These are phyloP conservation scores for Pangasius sanitwongsei DNA, from an alignment of 2,797 vertebrate species.

Conservation along the genomic window DNA sequence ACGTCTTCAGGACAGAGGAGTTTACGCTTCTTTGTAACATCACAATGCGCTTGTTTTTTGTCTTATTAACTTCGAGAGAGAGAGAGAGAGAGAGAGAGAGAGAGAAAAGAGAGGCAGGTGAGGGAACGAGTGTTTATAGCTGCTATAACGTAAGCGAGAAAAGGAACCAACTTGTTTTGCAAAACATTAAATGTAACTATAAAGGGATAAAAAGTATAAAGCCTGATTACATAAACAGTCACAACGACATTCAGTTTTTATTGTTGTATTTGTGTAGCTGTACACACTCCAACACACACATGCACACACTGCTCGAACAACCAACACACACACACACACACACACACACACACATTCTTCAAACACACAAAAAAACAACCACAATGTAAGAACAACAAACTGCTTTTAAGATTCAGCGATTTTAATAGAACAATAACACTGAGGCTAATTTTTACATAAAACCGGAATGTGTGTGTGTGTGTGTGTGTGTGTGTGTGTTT, in stretches of 20 bases:
- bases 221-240: not conserved
- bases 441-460: not conserved
- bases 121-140: not conserved
- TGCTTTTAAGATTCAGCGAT: not conserved
- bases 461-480: not conserved
- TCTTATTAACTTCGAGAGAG: too few relatives aligned
- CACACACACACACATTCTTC: not conserved
- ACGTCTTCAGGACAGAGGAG: not conserved
- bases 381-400: not conserved
- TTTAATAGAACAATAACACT: conserved; percentile 19
- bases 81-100: too few relatives aligned
- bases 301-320: not conserved
- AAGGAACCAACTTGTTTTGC: not conserved
- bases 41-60: too few relatives aligned
- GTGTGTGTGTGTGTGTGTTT: not conserved
- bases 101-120: not conserved
- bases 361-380: not conserved
- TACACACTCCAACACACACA: not conserved
- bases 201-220: not conserved
- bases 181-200: not conserved
- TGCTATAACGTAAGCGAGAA: not conserved
- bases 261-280: not conserved
- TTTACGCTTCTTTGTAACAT: too few relatives aligned
- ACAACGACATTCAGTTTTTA: not conserved
- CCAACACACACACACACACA: not conserved